Evolutionary conservation across 2,113 vertebrate species (phyloP), one percentile per base, ranked within the genome.

Genomic region (Dendropsophus ebraccatus): DNA sequence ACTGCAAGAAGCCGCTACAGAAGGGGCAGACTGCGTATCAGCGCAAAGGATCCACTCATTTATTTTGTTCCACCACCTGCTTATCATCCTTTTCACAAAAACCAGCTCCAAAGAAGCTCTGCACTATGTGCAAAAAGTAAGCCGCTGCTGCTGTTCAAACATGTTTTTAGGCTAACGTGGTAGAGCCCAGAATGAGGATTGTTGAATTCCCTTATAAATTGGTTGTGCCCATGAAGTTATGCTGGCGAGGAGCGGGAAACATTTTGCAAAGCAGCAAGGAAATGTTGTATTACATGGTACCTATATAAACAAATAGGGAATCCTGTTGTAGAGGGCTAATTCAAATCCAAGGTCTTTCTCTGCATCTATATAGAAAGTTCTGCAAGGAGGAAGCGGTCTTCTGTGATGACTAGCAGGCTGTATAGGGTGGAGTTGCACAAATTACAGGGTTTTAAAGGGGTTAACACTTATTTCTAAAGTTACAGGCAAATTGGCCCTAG

Each of bases 101-200:
- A 89, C 97, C 98, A 62, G 91, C 97, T 92, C 97, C 98, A 95
- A 99, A 98, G 95, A 99, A 99, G 93, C 97, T 96, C 91, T 99
- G 98, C 94, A 98, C 98, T 91, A 99, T 99, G 96, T 99, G 98
- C 92, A 99, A 98, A 95, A 99, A 99, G 97, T 99, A 94, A 95
- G 95, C 6, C 0, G 16, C 30, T 21, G 16, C 37, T 21, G 16
- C 37, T 25, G 17, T 23, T 58, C 7, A n/a, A 2, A 7, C 21
- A 41, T 41, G 8, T 41, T 41, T n/a, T 41, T 41, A 41, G 41
- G 41, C 41, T 5, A 41, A 41, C 8, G 41, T 41, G 4, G 8
- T 8, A 41, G 3, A 8, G 41, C 41, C 3, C 3, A 41, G 41
- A 41, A 41, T 8, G 8, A 8, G 8, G 8, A 41, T 41, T 41